Evolutionary conservation across 2,113 vertebrate species (phyloP), one percentile per base, ranked within the genome.

Genomic region (Petroica traversi): DNA sequence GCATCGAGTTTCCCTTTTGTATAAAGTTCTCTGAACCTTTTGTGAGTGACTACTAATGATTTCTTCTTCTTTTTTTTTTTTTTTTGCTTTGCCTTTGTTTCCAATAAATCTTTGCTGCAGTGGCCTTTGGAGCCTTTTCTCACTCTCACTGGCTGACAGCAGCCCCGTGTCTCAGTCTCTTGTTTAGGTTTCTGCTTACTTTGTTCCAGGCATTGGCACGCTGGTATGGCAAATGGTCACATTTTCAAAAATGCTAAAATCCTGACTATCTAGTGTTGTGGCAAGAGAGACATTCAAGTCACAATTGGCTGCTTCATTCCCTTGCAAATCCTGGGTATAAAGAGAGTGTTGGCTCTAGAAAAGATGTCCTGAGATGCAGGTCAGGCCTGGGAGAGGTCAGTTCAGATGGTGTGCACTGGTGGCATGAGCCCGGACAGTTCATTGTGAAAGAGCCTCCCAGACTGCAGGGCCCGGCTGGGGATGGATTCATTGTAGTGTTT

Each of bases 381-480:
- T 83, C 23, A 4, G 72, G 26, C 45, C 38, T 38, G 1, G 1
- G 46, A 34, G 73, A 46, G 38, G 15, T 9, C 11, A 36, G 25
- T 40, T 16, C 0, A 1, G 57, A 12, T 15, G 57, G 22, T 2
- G 22, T 2, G 8, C 6, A 0, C 1, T 3, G 25, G 28, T 66
- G 75, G 22, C 0, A 2, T 57, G 87, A 72, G 55, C 49, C 11
- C 0, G 4, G 76, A 20, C 68, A 51, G 23, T 1, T 40, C 8
- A 0, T 58, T 80, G 73, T 2, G 5, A 26, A 52, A 34, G 34
- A 68, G 59, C 82, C 81, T 45, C 57, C 26, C 18, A 1, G 55
- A 41, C 7, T 25, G 49, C 31, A 17, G 12, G 4, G 20, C 67
- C 2, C 1, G 2, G 10, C 49, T 84, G 72, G 31, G 68, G 8